A percentile compares a stretch with the other conserved stretches of the same genome.
These are phyloP conservation scores for Folsomia candida DNA, from an alignment of 2,888 invertebrate species.

Conservation along the genomic window DNA sequence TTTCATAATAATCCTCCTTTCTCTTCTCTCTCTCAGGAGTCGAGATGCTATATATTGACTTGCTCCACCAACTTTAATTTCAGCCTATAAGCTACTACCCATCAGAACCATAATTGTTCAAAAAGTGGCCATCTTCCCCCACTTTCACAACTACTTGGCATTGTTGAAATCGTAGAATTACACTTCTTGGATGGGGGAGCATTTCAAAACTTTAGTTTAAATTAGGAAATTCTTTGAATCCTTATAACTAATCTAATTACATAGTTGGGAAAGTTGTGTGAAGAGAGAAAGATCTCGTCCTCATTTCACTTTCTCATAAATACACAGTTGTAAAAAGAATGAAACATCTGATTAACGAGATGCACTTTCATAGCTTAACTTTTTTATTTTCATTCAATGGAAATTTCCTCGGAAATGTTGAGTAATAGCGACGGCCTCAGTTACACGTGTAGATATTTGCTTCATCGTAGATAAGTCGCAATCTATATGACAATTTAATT, in stretches of 20 bases:
- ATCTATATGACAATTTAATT: no score
- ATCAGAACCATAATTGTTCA: background rate
- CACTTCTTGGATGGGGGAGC: background rate
- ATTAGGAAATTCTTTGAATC: slow-evolving; percentile 4
- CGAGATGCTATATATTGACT: background rate
- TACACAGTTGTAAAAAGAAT: no score
- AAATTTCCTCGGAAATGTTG: no score
- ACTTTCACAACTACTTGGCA: background rate
- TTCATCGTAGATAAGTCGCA: no score
- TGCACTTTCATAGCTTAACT: no score
- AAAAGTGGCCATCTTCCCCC: background rate
- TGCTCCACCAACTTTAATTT: background rate
- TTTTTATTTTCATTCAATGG: no score
- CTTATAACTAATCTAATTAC: slow-evolving; percentile 5
- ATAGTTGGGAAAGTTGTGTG: background rate
- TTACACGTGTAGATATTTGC: no score
- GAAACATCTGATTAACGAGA: no score
- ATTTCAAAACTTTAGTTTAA: slow-evolving; percentile 3
- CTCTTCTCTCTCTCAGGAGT: background rate
- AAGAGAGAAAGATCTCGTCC: no score
- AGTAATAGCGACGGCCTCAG: no score
- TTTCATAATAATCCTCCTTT: slow-evolving; percentile 3
- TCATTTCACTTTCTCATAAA: no score
- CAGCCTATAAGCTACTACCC: background rate
- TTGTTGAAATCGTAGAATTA: background rate